Evolutionary conservation across 2,797 vertebrate species (phyloP).

Genomic region (Callimico goeldii): DNA sequence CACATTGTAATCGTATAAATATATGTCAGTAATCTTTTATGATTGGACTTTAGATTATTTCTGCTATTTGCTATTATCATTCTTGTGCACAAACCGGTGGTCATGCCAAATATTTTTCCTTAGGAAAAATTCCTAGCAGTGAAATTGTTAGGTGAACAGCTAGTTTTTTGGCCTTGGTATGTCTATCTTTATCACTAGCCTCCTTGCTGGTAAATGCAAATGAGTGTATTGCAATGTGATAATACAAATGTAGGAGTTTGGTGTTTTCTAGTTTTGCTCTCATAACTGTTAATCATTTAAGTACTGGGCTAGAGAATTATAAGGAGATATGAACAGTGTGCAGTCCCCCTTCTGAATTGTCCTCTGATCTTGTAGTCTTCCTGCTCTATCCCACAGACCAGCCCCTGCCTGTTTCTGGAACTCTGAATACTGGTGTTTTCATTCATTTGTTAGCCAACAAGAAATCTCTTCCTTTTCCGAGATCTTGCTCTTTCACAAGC

Average conservation of each 20-base stretch:
- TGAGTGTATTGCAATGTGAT: background rate
- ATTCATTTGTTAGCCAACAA: background rate
- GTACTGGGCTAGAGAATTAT: background rate
- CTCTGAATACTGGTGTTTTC: background rate
- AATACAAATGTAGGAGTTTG: background rate
- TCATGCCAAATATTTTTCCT: background rate
- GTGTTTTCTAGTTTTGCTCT: background rate
- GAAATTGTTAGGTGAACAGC: background rate
- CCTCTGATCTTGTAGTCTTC: background rate
- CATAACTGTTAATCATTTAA: background rate
- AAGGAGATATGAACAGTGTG: background rate
- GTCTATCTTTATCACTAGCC: background rate
- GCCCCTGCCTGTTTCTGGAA: background rate
- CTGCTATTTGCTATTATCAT: background rate
- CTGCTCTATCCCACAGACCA: too few species aligned
- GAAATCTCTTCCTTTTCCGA: background rate
- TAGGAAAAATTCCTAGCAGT: background rate
- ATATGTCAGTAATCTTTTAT: background rate
- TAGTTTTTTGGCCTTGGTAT: background rate
- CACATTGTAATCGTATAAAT: background rate
- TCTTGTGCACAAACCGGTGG: background rate
- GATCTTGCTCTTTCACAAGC: background rate
- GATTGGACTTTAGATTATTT: background rate
- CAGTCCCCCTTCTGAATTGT: background rate
- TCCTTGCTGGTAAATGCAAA: background rate